Evolutionary conservation across 2,797 vertebrate species (phyloP), one percentile per base, ranked within the genome.

Genomic region (Peromyscus aztecus): DNA sequence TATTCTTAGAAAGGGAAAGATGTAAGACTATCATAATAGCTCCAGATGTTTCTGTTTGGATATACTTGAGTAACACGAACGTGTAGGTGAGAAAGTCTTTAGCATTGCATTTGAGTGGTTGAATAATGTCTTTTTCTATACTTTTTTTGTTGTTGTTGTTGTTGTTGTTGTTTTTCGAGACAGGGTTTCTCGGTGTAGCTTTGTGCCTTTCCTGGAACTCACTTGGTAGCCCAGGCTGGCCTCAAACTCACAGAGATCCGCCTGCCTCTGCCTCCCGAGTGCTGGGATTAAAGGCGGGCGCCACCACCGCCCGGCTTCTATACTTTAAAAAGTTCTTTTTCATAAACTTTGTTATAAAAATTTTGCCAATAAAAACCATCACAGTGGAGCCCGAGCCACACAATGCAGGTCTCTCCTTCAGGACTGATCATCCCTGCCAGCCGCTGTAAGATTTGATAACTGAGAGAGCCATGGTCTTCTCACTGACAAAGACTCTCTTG

Each of bases 51-150:
- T 88, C n/a, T 75, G 61, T 81, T 81, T 71, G 19, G 83, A 37
- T 69, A 13, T 37, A 11, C 49, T 67, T 27, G 76, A 71, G 61
- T 46, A 84, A 84, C 90, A 94, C 69, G 55, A 93, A 92, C 14
- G 83, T 11, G 83, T 89, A 31, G 95, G 95, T 2, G 29, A 52
- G 77, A 23, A 55, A 59, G 90, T 71, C 90, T 81, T 59, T 80
- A 92, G 88, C 93, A 43, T 4, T 59, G 6, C 71, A 43, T 81
- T 78, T 77, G 37, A 63, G 4, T 91, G 49, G 52, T 77, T 89
- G 78, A 37, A 59, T 82, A 34, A 40, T 57, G 37, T 65, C 82
- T 73, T 85, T 85, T 85, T 85, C 29, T 85, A 49, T 85, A 67
- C 29, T 67, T 85, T 16, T n/a, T n/a, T n/a, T n/a, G n/a, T n/a